Base-by-base conservation (phyloP, 2,888 invertebrate genomes). In the Caradrina clavipalpis region DNA sequence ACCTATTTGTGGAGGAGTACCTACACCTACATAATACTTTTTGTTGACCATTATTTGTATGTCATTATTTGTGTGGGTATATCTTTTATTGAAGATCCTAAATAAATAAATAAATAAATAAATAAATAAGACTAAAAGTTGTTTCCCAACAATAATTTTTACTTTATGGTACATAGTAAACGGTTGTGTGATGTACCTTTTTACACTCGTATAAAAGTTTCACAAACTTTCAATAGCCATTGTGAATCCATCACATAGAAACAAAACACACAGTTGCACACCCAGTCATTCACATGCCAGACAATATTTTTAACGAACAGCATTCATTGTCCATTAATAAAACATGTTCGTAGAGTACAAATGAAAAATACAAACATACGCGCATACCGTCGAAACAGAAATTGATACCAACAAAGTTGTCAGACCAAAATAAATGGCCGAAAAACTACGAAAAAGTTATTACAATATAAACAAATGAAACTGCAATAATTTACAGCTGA, bases 401-500 rank as follows among this genome's bases (percentile, higher is more conserved):
- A 78, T 65, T 70, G 75, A 78, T 78, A 74, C 39, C 73, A 79
- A 78, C 61, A 72, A 68, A 75, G 65, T 73, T 80, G 50, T 68
- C 69, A 66, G 10, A 78, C 45, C 47, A 17, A 26, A 77, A 80
- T 51, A 53, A 45, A 80, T 71, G 49, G 58, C 63, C 55, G 68
- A 60, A 75, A 72, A 68, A 47, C 50, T 60, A 31, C 35, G 35
- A 35, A 61, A 76, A 74, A 78, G 49, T 65, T 73, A 53, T 73
- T 58, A 62, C 59, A 51, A 53, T 54, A 58, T 63, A 74, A 60
- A 66, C 73, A 75, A 75, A 75, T 58, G 21, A 73, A 68, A 75
- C 69, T 72, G 66, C 68, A 76, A 76, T 80, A 73, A 81, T 68
- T 83, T 77, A 70, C 60, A 47, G 53, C 55, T 74, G 73, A 81